phyloP scores from a whole-genome alignment of 2,113 vertebrate genomes.

The Alethe diademata region DNA sequence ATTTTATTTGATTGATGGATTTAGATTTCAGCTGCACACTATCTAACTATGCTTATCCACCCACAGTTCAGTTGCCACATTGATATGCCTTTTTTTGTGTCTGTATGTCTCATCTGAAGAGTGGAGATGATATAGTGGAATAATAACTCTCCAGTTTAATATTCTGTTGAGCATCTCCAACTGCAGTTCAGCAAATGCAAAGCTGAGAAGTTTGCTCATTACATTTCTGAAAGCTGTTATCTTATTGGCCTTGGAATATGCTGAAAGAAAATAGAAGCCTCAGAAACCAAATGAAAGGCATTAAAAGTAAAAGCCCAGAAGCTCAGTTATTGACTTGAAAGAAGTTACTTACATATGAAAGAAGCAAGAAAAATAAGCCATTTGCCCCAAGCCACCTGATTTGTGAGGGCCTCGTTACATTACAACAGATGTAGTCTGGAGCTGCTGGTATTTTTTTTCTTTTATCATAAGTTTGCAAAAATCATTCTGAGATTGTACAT shows the following conservation, averaged over 20 bases:
- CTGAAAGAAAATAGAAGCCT: slow-evolving; percentile 18
- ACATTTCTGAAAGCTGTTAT: slow-evolving; percentile 16
- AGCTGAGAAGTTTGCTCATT: slow-evolving; percentile 18
- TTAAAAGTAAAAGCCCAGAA: slow-evolving; percentile 43
- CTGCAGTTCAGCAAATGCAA: slow-evolving; percentile 22
- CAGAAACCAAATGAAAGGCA: not conserved
- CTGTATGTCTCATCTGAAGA: slow-evolving; percentile 36
- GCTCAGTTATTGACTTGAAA: slow-evolving; percentile 19
- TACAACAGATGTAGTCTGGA: not conserved
- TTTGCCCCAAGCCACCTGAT: not conserved
- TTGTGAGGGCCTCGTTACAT: not conserved
- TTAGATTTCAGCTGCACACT: slow-evolving; percentile 35
- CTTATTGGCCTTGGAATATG: slow-evolving; percentile 9
- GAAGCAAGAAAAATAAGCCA: slow-evolving; percentile 13
- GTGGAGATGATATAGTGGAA: slow-evolving; percentile 26
- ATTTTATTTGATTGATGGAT: slow-evolving; percentile 64
- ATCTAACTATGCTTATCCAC: slow-evolving; percentile 33
- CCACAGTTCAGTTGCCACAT: slow-evolving; percentile 8
- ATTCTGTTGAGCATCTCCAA: slow-evolving; percentile 29
- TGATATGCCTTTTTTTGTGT: not conserved
- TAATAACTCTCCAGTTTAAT: slow-evolving; percentile 48
- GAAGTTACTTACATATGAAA: slow-evolving; percentile 42
- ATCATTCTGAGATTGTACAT: not conserved
- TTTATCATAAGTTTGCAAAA: not conserved
- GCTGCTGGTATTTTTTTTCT: not conserved